Evolutionary conservation across 2,113 vertebrate genomes (phyloP).

Genomic region (Dolichallabes microphthalmus): DNA sequence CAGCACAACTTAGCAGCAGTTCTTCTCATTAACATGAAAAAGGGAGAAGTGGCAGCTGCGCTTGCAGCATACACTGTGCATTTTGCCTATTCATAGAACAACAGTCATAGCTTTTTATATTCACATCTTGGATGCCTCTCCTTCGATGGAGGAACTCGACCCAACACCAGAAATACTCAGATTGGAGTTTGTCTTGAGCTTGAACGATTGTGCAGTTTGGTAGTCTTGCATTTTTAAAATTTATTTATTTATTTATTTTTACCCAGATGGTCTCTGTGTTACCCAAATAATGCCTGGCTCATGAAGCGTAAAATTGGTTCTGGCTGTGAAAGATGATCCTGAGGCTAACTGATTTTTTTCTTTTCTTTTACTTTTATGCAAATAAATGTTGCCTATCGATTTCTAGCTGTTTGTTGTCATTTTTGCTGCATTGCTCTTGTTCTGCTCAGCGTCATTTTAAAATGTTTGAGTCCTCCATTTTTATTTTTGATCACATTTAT

Average conservation of each 20-base stretch:
- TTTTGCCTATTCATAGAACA: background rate
- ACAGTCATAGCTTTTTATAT: background rate
- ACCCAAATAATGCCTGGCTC: conserved; percentile 23
- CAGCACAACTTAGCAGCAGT: background rate
- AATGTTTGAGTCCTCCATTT: background rate
- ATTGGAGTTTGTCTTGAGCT: background rate
- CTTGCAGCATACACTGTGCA: background rate
- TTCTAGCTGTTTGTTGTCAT: background rate
- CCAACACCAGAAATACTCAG: background rate
- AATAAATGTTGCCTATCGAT: background rate
- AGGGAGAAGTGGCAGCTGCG: background rate
- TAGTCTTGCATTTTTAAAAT: background rate
- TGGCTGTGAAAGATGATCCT: conserved; percentile 8
- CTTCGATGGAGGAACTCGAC: background rate
- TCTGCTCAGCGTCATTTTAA: background rate
- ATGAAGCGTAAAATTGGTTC: conserved; percentile 32
- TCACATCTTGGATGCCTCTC: background rate
- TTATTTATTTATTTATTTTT: background rate
- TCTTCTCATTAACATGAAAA: background rate
- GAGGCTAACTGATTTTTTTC: background rate
- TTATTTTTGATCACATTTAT: background rate
- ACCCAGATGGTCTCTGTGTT: background rate
- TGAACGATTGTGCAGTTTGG: background rate
- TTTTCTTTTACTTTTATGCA: background rate
- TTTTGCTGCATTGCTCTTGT: background rate